Evolutionary conservation across 2,113 vertebrate genomes (phyloP), one percentile per base, ranked within the genome.

Genomic region (Phalacrocorax aristotelis): DNA sequence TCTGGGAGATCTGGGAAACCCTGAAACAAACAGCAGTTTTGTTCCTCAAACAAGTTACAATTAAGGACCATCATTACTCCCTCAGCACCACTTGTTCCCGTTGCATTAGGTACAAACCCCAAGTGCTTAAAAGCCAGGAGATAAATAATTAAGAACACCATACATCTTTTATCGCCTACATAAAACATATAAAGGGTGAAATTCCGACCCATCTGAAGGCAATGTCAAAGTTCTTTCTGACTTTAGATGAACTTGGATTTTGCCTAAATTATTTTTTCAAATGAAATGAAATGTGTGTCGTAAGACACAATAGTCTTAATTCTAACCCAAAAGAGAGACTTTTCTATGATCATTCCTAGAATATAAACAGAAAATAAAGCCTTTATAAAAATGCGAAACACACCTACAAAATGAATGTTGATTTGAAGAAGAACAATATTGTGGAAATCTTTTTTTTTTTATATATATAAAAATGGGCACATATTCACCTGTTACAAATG

Each of bases 141-240:
- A 90, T 97, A 54, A 97, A 96, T 95, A 97, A 96, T 97, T 95
- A 90, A 97, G 58, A 83, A n/a, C 71, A 29, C 74, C 84, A 97
- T 95, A 13, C 62, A 97, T 93, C 46, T 94, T 96, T 96, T 51
- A 97, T 91, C 80, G 42, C 29, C 60, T 60, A 62, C 51, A 44
- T 66, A 60, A 87, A 95, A 58, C 71, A 80, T 46, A 42, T 15
- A 88, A 94, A 85, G 51, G 75, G 58, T 90, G 71, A 95, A 91
- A 88, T 86, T 68, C 66, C 55, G 58, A 74, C 66, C 93, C 38
- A 36, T 65, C 58, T 7, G 0, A 93, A 83, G 51, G 52, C 81
- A 91, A 27, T 12, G 14, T 54, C 75, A 42, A 81, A 94, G 87
- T 95, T 94, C 30, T 93, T 70, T 60, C 62, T 93, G 87, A 68